phyloP scores from a whole-genome alignment of 2,888 invertebrate species.

The Bellardia pandia region DNA sequence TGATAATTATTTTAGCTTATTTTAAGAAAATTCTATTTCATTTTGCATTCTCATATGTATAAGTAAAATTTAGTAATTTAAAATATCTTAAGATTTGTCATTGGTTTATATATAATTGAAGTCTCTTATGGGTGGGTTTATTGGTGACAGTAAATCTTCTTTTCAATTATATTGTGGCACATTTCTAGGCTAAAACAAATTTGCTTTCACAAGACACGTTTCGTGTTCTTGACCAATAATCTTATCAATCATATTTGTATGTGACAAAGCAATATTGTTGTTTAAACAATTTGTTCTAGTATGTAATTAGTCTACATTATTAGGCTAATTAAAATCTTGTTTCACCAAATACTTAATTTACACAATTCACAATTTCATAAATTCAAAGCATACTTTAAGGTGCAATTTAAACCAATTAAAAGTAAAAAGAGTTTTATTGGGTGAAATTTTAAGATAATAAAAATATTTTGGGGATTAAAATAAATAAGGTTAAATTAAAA shows the following conservation, averaged over 20 bases:
- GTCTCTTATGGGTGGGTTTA: no score
- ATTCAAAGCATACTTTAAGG: conserved; percentile 33
- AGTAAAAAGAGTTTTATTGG: not conserved
- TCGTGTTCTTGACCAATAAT: not conserved
- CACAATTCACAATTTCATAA: not conserved
- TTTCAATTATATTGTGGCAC: not conserved
- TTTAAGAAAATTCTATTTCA: no score
- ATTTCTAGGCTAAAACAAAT: not conserved
- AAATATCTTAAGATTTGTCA: no score
- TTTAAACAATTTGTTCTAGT: conserved; percentile 19
- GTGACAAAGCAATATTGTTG: not conserved
- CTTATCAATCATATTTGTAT: conserved; percentile 26
- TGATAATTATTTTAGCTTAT: no score
- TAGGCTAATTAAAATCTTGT: conserved; percentile 3
- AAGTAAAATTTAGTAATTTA: no score
- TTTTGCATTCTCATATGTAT: no score
- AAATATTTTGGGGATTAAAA: not conserved
- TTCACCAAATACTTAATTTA: not conserved
- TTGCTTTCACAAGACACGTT: not conserved
- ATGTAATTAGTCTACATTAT: conserved; percentile 5
- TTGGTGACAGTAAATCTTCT: not conserved
- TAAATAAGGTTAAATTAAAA: not conserved
- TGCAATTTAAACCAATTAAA: not conserved
- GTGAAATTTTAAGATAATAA: not conserved
- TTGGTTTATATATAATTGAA: no score